These are phyloP conservation scores for Andrena chrysosceles DNA, from an alignment of 2,888 invertebrate genomes.

Conservation along the genomic window DNA sequence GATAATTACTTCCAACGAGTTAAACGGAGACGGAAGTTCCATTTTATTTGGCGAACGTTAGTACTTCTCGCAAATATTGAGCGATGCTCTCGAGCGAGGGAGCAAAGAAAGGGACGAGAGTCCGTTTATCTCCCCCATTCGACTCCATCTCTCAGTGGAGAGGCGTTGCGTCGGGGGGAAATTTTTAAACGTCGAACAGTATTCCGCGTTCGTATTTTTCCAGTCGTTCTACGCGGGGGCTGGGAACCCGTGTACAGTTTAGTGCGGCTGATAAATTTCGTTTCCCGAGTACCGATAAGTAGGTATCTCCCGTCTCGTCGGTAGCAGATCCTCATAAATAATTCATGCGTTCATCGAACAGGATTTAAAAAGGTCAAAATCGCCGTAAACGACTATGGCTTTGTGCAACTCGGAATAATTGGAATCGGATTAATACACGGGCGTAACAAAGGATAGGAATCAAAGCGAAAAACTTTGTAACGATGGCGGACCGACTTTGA, in stretches of 20 bases:
- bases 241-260: slow-evolving; percentile 13
- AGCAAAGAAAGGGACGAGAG: slow-evolving; percentile 8
- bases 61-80: slow-evolving; percentile 31
- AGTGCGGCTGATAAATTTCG: slow-evolving; percentile 42
- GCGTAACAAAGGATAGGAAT: slow-evolving; percentile 52
- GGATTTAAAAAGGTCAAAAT: slow-evolving; percentile 8
- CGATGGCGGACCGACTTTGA: slow-evolving; percentile 37
- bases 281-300: slow-evolving; percentile 28
- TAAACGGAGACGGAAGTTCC: slow-evolving; percentile 11
- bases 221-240: not conserved
- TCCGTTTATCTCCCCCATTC: slow-evolving; percentile 43
- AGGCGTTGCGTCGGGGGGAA: slow-evolving; percentile 22
- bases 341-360: slow-evolving; percentile 16
- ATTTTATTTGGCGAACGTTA: slow-evolving; percentile 32
- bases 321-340: slow-evolving; percentile 25
- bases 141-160: slow-evolving; percentile 38
- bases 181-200: slow-evolving; percentile 48
- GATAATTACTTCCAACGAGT: slow-evolving; percentile 12
- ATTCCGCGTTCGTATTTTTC: slow-evolving; percentile 8
- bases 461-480: slow-evolving; percentile 59
- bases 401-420: slow-evolving; percentile 57
- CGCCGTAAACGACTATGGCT: slow-evolving; percentile 16
- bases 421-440: slow-evolving; percentile 57
- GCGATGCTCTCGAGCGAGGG: slow-evolving; percentile 15
- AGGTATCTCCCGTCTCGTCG: not conserved